phyloP scores from a whole-genome alignment of 2,797 vertebrate genomes.

The Podarcis siculus region DNA sequence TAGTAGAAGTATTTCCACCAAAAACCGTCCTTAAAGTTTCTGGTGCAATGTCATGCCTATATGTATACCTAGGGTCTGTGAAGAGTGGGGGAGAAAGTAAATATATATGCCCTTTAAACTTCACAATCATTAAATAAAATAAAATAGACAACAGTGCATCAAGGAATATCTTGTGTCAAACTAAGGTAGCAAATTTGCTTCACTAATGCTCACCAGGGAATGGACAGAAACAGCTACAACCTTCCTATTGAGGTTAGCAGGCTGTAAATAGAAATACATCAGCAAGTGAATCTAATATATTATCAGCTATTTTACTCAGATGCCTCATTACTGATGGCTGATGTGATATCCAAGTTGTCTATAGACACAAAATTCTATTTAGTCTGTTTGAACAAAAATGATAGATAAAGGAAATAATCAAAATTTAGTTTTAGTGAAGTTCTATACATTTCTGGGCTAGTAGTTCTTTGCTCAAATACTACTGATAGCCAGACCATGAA shows the following conservation, averaged over 20 bases:
- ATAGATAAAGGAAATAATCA: not conserved
- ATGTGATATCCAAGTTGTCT: conserved; percentile 22
- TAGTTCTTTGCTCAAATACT: conserved; percentile 2
- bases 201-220: conserved; percentile 52
- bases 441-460: not conserved
- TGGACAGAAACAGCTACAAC: conserved; percentile 30
- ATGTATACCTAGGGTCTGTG: not conserved
- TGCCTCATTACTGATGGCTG: conserved; percentile 37
- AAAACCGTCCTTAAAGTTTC: not conserved
- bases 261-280: conserved; percentile 45
- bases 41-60: conserved; percentile 38
- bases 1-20: not conserved
- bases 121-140: conserved; percentile 61
- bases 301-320: conserved; percentile 38
- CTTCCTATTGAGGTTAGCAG: conserved; percentile 47
- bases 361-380: conserved; percentile 23
- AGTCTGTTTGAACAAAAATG: not conserved
- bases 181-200: conserved; percentile 59
- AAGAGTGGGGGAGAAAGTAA: not conserved
- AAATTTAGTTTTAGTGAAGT: not conserved
- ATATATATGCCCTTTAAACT: conserved; percentile 42
- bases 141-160: conserved; percentile 52
- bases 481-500: not conserved
- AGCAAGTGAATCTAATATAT: fast-evolving
- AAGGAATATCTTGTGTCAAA: conserved; percentile 66